Evolutionary conservation across 1,140 invertebrate genomes (phyloP).

Genomic region (Pachyrhynchus sulphureomaculatus): DNA sequence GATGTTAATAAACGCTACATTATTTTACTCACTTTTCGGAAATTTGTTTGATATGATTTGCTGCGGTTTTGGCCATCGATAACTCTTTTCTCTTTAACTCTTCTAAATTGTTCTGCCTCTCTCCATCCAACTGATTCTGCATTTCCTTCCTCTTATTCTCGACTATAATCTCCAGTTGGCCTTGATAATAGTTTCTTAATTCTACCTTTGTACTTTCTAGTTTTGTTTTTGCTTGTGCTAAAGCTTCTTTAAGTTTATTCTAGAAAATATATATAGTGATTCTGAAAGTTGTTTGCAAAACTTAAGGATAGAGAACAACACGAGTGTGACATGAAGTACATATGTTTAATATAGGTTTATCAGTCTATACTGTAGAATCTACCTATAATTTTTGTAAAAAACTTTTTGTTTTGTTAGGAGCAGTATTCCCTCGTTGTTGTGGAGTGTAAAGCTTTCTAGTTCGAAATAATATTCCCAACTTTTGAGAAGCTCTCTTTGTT

Average conservation of each 20-base stretch:
- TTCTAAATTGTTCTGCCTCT: slow-evolving; percentile 62
- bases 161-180: slow-evolving; percentile 75
- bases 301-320: too few species aligned
- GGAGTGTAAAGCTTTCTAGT: too few species aligned
- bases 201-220: slow-evolving; percentile 67
- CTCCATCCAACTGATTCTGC: slow-evolving; percentile 69
- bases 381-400: too few species aligned
- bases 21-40: slow-evolving; percentile 65
- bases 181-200: slow-evolving; percentile 73
- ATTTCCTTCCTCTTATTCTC: slow-evolving; percentile 75
- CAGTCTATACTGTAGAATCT: too few species aligned
- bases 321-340: too few species aligned
- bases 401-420: too few species aligned
- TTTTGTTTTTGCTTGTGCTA: slow-evolving; percentile 56
- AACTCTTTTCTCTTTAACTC: slow-evolving; percentile 67
- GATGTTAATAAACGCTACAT: too few species aligned
- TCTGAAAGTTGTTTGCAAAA: too few species aligned
- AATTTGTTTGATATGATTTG: slow-evolving; percentile 69
- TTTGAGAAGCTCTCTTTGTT: too few species aligned
- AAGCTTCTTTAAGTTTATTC: slow-evolving; percentile 54
- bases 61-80: slow-evolving; percentile 66
- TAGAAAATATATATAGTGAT: slow-evolving; percentile 31
- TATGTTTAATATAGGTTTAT: too few species aligned
- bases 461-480: too few species aligned
- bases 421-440: too few species aligned